Base-by-base conservation (phyloP, 2,113 vertebrate genomes). In the Tor tambroides region DNA sequence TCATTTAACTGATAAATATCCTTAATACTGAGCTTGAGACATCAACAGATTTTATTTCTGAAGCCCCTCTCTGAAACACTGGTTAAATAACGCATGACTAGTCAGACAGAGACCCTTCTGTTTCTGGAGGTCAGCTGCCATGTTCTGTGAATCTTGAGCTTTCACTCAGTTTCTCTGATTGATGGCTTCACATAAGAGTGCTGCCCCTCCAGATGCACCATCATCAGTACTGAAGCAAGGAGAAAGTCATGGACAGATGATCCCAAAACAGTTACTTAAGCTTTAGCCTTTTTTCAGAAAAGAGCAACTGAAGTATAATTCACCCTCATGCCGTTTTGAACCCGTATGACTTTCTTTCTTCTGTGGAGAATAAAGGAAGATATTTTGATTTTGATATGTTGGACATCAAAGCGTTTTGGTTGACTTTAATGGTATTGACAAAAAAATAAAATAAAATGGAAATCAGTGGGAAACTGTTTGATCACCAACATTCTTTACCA, bases 141-240 rank as follows among this genome's bases (percentile, higher is more conserved):
- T 41, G 32, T 59, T 72, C 63, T 84, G 5, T 74, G 65, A 84
- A 74, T 87, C 77, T 76, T 56, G 85, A 81, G 43, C 43, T 46
- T 32, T 63, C 46, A 74, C 10, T 74, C 21, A 74, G 35, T 74
- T 23, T 79, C 21, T 80, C 80, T 88, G 88, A 86, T 80, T 32
- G 51, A 86, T 74, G 61, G 46, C 28, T 87, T 74, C 80, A 26
- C 26, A n/a, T 67, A 67, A 59, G 51, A 41, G 17, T 87, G 43
- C 23, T 69, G 30, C 26, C 5, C n/a, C n/a, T 63, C 10, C 59
- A 49, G 30, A 49, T 71, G 71, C 78, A 51, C 32, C 59, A 63
- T 71, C 72, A 83, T 86, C 56, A 69, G 14, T 81, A 71, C 69
- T 85, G 61, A 30, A 46, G 75, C 19, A 80, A 15, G 46, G 2